Percentiles rank a stretch among this genome's conserved stretches.
These are phyloP conservation scores for Melanotaenia pygmaea DNA, from an alignment of 2,797 vertebrate genomes.

Conservation along the genomic window DNA sequence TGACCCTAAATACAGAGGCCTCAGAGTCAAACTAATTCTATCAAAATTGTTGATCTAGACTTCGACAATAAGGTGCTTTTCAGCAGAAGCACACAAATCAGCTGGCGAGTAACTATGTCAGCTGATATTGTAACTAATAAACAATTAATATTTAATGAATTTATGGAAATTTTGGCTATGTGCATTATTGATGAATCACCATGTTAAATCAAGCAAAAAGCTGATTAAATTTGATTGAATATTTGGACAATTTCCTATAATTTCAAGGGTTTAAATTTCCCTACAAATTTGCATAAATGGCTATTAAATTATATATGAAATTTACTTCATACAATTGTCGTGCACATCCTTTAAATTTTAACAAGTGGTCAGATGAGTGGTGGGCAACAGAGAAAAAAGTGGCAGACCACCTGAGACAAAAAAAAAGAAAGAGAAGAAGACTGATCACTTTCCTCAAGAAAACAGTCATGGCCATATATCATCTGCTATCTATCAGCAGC, in stretches of 20 bases:
- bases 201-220: neutral
- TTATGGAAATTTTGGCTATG: neutral
- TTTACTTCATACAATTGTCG: constrained; percentile 1
- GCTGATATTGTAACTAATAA: constrained; percentile 7
- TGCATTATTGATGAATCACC: constrained; percentile 5
- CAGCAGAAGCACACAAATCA: neutral
- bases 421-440: neutral
- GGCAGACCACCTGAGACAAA: constrained; percentile 12
- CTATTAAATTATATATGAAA: neutral
- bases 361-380: neutral
- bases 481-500: constrained; percentile 45
- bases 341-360: neutral
- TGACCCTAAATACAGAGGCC: constrained; percentile 9
- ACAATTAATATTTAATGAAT: constrained; percentile 1
- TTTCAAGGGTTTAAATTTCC: constrained; percentile 3
- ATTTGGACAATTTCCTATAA: constrained; percentile 4
- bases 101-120: constrained; percentile 1
- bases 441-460: constrained; percentile 28
- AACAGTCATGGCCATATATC: constrained; percentile 55
- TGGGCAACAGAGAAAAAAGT: neutral
- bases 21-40: neutral
- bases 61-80: constrained; percentile 36
- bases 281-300: neutral
- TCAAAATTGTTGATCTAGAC: neutral
- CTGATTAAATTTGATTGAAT: neutral